A percentile compares a stretch with the other conserved stretches of the same genome.
Evolutionary conservation across 2,888 invertebrate species (phyloP).

Genomic region (Coenonympha arcania): DNA sequence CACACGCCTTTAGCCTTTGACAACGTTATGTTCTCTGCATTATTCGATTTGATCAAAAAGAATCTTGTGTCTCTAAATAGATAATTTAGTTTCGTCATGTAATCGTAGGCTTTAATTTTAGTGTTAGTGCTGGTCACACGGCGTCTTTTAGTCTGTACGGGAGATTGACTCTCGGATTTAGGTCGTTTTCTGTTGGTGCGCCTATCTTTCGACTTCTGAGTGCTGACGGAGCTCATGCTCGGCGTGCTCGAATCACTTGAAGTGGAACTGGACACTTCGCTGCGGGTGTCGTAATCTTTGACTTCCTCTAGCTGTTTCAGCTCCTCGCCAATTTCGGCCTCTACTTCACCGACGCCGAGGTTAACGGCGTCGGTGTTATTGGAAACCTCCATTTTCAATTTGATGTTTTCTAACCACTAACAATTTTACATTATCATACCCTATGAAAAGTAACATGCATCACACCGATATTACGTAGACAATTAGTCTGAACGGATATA

Average conservation of each 20-base stretch:
- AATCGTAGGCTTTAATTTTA: constrained; percentile 83
- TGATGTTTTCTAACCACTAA: constrained; percentile 1
- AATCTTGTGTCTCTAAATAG: constrained; percentile 95
- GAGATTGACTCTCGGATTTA: constrained; percentile 60
- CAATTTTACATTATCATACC: neutral
- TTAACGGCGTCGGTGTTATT: constrained; percentile 76
- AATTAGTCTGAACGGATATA: neutral
- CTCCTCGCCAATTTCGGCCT: constrained; percentile 85
- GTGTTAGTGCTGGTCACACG: constrained; percentile 43
- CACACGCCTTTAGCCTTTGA: constrained; percentile 97
- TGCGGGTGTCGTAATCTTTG: constrained; percentile 85
- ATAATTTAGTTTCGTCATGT: constrained; percentile 91
- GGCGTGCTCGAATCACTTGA: constrained; percentile 81
- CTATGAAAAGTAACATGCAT: neutral
- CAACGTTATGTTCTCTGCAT: constrained; percentile 95
- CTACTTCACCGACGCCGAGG: constrained; percentile 78
- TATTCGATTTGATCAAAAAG: constrained; percentile 98
- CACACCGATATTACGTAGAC: neutral
- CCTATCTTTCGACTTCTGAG: constrained; percentile 78
- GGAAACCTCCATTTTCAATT: constrained; percentile 63
- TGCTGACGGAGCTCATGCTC: constrained; percentile 84
- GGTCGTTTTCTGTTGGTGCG: constrained; percentile 74
- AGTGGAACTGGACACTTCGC: constrained; percentile 89
- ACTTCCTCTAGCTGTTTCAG: constrained; percentile 83
- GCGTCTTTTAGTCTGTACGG: constrained; percentile 55